Evolutionary conservation across 2,113 vertebrate species (phyloP), one percentile per base, ranked within the genome.

Genomic region (Grammomys dolichurus): DNA sequence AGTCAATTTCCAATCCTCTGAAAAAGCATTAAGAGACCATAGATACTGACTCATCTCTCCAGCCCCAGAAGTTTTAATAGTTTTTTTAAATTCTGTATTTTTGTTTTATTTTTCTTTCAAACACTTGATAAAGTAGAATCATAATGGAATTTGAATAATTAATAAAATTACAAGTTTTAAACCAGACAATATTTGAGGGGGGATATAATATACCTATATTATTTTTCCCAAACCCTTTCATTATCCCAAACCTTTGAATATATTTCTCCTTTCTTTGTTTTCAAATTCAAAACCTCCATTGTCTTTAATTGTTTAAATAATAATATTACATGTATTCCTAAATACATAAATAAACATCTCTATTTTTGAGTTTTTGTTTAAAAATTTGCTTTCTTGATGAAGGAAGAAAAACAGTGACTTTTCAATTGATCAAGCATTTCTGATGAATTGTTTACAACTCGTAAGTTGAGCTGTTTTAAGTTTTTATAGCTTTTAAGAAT

Each of bases 401-500:
- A 65, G 5, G 76, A 80, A 90, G 48, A 19, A 76, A 76, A 81
- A 8, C 22, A 86, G 51, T 54, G 14, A 19, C 19, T 81, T 13
- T 67, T 26, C 33, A 80, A 40, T 90, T 82, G 78, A 36, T 11
- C 81, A 8, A 81, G 67, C 69, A 54, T 65, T 85, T 93, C 94
- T 93, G 28, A 94, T 63, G 48, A 93, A 67, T 19, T 84, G 93
- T 93, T 48, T 16, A 54, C 13, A 51, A 22, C 26, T 58, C 67
- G 46, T 40, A 72, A 12, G 9, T 86, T 94, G 31, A 26, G 28
- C 60, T 75, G 58, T 40, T 17, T 70, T 40, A 87, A 13, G 0
- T 87, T 22, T 81, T 87, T 63, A 76, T n/a, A 75, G 51, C 19
- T 91, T 91, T 91, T 72, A 95, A 89, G 78, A 26, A 58, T 72